Conservation (phyloP, 2,797 vertebrate genomes). For the Lagodon rhomboides region DNA sequence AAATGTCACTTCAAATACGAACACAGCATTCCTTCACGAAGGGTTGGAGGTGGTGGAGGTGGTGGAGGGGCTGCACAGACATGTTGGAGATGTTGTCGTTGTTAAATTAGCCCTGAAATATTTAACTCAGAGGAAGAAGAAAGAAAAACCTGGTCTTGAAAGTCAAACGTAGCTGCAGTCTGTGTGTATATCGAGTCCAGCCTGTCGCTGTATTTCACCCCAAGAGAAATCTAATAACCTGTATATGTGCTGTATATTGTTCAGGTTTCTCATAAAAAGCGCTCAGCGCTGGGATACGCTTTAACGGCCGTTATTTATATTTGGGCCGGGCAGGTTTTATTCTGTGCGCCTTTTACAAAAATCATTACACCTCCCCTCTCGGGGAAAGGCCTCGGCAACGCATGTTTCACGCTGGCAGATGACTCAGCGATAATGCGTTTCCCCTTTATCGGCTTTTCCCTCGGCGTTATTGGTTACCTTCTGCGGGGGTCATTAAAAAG, state of each 20-base stretch:
- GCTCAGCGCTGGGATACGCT: conserved; percentile 68
- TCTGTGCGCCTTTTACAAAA: conserved; percentile 68
- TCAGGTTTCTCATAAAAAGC: conserved; percentile 71
- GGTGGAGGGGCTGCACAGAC: not conserved
- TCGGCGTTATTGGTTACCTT: conserved; percentile 66
- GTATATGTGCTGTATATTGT: conserved; percentile 74
- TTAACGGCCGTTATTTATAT: conserved; percentile 82
- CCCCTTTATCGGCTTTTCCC: conserved; percentile 62
- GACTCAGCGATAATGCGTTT: conserved; percentile 76
- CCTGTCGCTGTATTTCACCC: conserved; percentile 66
- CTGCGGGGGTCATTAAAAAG: conserved; percentile 70
- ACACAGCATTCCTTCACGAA: not conserved
- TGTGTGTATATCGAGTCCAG: conserved; percentile 41
- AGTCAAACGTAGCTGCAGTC: conserved; percentile 37
- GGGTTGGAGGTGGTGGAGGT: too few relatives aligned
- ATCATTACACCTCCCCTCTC: conserved; percentile 76
- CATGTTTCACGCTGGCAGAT: conserved; percentile 66
- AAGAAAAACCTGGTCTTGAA: not conserved
- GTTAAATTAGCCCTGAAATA: not conserved
- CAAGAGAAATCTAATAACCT: conserved; percentile 75
- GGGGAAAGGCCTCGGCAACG: conserved; percentile 51
- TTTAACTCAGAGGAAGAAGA: not conserved
- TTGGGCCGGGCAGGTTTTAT: conserved; percentile 77
- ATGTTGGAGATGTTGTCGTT: not conserved
- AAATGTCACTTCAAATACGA: conserved; percentile 33